phyloP scores from a whole-genome alignment of 2,113 vertebrate species.

The Tauraco erythrolophus region DNA sequence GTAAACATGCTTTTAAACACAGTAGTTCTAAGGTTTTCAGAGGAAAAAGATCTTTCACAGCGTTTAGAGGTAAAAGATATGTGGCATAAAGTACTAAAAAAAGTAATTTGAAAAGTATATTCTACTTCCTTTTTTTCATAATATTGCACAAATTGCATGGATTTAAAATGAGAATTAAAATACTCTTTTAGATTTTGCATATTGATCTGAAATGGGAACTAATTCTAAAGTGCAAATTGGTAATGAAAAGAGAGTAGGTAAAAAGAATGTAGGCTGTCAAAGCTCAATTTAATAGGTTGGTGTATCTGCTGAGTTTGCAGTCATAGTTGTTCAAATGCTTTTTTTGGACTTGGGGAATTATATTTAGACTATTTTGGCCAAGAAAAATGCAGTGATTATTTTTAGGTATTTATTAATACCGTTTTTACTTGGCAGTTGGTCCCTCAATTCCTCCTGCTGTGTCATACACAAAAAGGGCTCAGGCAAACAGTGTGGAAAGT shows the following conservation, averaged over 20 bases:
- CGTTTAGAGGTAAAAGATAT: background rate
- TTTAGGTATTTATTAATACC: conserved; percentile 32
- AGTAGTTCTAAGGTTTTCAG: background rate
- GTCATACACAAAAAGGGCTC: conserved; percentile 92
- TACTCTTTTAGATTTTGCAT: background rate
- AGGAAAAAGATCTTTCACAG: background rate
- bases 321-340: conserved; percentile 35
- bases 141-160: background rate
- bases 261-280: background rate
- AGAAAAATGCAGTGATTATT: background rate
- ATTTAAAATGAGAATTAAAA: background rate
- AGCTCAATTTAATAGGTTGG: conserved; percentile 48
- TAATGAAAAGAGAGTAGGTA: background rate
- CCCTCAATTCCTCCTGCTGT: conserved; percentile 92
- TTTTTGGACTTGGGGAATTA: background rate
- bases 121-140: background rate
- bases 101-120: background rate
- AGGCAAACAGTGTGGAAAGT: conserved; percentile 92
- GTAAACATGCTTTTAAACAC: background rate
- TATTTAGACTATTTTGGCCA: conserved; percentile 31
- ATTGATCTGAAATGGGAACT: background rate
- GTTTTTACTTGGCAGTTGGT: conserved; percentile 80
- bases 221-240: background rate
- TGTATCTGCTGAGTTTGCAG: conserved; percentile 54
- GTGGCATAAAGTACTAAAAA: background rate